Percentiles rank a stretch among this genome's conserved stretches.
Conservation (phyloP, 2,888 invertebrate genomes). For the Epinotia demarniana region DNA sequence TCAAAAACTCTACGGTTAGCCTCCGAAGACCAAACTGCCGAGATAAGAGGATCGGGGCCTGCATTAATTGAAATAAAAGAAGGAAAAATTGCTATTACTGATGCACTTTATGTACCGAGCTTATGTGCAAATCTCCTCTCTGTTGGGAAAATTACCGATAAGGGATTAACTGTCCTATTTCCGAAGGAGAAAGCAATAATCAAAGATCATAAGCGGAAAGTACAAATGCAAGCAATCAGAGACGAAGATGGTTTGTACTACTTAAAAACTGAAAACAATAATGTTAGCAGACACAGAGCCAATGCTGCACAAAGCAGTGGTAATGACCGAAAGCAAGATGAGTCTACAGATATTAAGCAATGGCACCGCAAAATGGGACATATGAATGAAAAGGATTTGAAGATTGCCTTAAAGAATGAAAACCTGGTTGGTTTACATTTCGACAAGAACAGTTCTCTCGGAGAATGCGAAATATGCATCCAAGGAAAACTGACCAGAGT, state of each 20-base stretch:
- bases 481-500: not conserved
- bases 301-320: not conserved
- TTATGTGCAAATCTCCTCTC: constrained; percentile 34
- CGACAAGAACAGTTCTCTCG: not conserved
- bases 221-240: not conserved
- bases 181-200: constrained; percentile 27
- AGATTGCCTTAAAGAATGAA: no score
- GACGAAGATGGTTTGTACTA: no score
- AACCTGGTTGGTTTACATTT: no score
- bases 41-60: not conserved
- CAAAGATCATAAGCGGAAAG: constrained; percentile 16
- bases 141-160: constrained; percentile 35
- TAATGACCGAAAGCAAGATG: no score
- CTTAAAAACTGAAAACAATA: not conserved
- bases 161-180: constrained; percentile 24
- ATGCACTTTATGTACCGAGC: constrained; percentile 29
- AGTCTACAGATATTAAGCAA: no score
- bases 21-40: not conserved
- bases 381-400: no score
- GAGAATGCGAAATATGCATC: constrained; percentile 2
- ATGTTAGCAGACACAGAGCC: not conserved
- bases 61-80: not conserved
- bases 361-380: no score
- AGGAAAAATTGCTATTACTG: constrained; percentile 6
- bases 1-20: not conserved